A percentile compares a stretch with the other conserved stretches of the same genome.
Evolutionary conservation across 2,113 vertebrate species (phyloP).

Genomic region (Aegithalos caudatus): DNA sequence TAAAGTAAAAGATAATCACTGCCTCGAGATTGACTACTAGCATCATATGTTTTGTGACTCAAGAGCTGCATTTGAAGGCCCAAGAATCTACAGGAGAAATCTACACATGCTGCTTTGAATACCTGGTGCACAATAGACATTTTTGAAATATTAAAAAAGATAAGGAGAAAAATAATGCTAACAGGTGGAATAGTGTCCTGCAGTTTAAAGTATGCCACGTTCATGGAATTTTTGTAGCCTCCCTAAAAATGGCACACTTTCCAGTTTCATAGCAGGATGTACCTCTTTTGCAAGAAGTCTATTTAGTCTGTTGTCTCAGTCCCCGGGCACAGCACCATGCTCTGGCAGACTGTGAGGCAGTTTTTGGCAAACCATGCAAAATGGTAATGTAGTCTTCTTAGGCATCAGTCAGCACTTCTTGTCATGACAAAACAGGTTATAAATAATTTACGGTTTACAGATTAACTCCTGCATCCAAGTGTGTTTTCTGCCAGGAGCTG

Average conservation of each 20-base stretch:
- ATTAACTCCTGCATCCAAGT: neutral
- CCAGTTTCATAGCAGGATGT: neutral
- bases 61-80: neutral
- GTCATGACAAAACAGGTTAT: neutral
- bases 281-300: neutral
- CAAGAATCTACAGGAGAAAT: neutral
- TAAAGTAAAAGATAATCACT: neutral
- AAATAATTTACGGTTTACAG: neutral
- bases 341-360: neutral
- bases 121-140: neutral
- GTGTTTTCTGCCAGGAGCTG: neutral
- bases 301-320: neutral
- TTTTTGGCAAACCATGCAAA: neutral
- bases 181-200: neutral
- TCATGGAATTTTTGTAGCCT: neutral
- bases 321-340: neutral
- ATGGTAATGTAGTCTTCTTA: neutral
- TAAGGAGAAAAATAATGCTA: neutral
- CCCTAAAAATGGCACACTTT: neutral
- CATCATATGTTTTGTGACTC: neutral
- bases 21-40: neutral
- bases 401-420: neutral
- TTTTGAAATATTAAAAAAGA: neutral
- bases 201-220: fast-evolving
- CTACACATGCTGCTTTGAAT: neutral